Conservation (phyloP, 2,113 vertebrate species). For the Ellobius talpinus region DNA sequence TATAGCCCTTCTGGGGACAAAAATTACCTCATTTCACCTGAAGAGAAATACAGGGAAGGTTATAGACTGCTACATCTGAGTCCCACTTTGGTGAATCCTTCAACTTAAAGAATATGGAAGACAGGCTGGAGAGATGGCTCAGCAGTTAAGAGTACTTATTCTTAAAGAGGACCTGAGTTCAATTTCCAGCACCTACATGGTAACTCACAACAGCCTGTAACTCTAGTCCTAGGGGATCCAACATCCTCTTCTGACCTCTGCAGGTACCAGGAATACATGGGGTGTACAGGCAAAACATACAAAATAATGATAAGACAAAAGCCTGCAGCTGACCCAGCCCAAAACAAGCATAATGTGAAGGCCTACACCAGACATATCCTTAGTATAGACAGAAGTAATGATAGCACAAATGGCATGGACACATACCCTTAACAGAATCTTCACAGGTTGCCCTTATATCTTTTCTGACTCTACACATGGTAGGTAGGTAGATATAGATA, state of each 20-base stretch:
- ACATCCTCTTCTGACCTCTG: background rate
- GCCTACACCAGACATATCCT: background rate
- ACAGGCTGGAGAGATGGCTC: background rate
- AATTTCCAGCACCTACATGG: background rate
- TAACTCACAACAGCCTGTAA: background rate
- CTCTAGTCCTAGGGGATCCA: background rate
- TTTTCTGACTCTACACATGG: background rate
- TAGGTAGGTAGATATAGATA: background rate
- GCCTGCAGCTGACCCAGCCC: background rate
- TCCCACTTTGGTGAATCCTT: background rate
- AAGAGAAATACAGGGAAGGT: background rate
- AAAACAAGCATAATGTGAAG: background rate
- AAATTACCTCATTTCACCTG: background rate
- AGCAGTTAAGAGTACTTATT: background rate
- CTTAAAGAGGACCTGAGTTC: background rate
- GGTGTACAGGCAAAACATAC: background rate
- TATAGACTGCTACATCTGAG: background rate
- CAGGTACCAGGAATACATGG: background rate
- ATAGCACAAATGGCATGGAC: background rate
- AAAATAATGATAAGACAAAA: background rate
- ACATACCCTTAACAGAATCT: background rate
- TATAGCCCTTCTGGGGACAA: background rate
- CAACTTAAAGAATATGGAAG: background rate
- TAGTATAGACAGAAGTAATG: background rate
- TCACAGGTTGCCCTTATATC: background rate